Evolutionary conservation across 2,797 vertebrate species (phyloP), one percentile per base, ranked within the genome.

Genomic region (Chloroceryle amazona): DNA sequence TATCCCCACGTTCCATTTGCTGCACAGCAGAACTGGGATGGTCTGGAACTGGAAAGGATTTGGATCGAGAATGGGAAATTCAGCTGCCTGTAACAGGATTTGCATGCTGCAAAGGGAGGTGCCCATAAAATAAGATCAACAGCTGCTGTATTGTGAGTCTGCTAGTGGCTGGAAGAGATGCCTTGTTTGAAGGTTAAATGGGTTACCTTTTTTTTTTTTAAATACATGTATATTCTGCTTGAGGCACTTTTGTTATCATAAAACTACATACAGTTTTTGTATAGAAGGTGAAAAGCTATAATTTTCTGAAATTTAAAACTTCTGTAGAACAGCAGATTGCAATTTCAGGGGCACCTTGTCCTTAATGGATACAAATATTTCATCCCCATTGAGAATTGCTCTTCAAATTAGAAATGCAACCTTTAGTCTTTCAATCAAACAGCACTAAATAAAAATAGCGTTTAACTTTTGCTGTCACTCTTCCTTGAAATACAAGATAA

Each of bases 341-440:
- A 85, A 76, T 94, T 94, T 94, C 74, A 89, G 93, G 91, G 90
- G 72, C 94, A 96, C 83, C 91, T 95, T 95, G 86, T 74, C 81
- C 85, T 89, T 96, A 93, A 89, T 70, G 89, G 86, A 89, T 76
- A 89, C 61, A 82, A 93, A 84, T 87, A 86, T 46, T 92, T 55
- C 29, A n/a, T 79, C 55, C 91, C 94, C 62, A 35, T 37, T 81
- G 93, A 79, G 90, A 80, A 87, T 70, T 81, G 47, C 81, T 88
- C 79, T 93, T 93, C 86, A 94, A 62, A 93, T 93, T 95, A 87
- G 81, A 88, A 85, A 80, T 61, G 87, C 72, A 86, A 74, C 58
- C 81, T 54, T 86, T 96, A 91, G 93, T 95, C 90, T 94, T 88
- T 92, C 88, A 85, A 73, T 93, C 91, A 97, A 94, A 91, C 46